phyloP scores from a whole-genome alignment of 2,113 vertebrate genomes.

The Oryctolagus cuniculus region DNA sequence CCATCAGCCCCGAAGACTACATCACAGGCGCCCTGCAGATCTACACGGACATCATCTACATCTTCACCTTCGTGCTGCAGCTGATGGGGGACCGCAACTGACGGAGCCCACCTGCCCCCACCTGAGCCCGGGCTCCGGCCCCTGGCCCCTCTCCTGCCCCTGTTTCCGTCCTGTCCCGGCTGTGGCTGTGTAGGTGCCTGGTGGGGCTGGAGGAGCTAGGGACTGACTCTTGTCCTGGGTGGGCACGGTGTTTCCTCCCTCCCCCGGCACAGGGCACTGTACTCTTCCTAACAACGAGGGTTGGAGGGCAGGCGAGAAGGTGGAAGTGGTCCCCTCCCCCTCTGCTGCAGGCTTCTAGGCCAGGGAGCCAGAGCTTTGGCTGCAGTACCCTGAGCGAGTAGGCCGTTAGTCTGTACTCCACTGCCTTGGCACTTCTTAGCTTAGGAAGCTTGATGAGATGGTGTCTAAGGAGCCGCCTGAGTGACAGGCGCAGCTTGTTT shows the following conservation, averaged over 20 bases:
- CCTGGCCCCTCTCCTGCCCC: neutral
- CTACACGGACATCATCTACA: conserved; percentile 95
- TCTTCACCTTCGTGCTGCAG: conserved; percentile 96
- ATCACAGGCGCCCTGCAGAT: conserved; percentile 95
- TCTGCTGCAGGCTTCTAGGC: neutral
- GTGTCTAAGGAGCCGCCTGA: neutral
- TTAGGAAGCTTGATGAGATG: conserved; percentile 1
- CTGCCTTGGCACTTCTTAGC: neutral
- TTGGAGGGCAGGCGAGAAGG: neutral
- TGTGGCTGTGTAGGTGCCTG: neutral
- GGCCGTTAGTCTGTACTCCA: neutral
- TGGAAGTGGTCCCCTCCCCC: neutral
- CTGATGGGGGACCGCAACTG: conserved; percentile 87
- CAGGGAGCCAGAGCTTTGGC: neutral
- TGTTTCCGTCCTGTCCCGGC: conserved; percentile 56
- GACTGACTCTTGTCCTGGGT: neutral
- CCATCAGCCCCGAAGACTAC: conserved; percentile 96
- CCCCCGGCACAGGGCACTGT: neutral
- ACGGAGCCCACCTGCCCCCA: neutral
- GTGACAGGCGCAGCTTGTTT: conserved; percentile 26
- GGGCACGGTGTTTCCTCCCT: neutral
- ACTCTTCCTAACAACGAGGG: neutral
- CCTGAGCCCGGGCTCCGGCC: neutral
- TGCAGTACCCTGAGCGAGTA: neutral
- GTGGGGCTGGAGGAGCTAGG: neutral